Evolutionary conservation across 2,797 vertebrate species (phyloP).

Genomic region (Numenius phaeopus): DNA sequence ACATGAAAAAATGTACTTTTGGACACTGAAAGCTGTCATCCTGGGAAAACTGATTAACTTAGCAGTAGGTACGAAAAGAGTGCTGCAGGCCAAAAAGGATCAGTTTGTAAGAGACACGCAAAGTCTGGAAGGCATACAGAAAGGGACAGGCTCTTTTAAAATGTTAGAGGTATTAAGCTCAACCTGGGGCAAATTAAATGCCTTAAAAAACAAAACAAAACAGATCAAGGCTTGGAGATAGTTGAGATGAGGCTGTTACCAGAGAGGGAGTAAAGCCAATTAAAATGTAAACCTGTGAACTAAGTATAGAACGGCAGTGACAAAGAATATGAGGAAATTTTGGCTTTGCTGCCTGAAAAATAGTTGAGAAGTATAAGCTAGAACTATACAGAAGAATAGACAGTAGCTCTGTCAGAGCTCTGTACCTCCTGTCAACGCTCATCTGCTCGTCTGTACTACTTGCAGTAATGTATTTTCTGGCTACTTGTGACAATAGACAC

Average conservation of each 20-base stretch:
- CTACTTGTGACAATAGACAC: not conserved
- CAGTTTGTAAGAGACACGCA: slow-evolving; percentile 18
- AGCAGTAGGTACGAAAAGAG: slow-evolving; percentile 27
- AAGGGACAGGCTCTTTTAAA: slow-evolving; percentile 24
- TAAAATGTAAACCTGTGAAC: slow-evolving; percentile 4
- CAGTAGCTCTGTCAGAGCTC: not conserved
- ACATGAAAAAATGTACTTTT: not conserved
- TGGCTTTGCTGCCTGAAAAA: not conserved
- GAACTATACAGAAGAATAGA: not conserved
- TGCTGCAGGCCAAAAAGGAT: slow-evolving; percentile 29
- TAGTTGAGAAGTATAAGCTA: not conserved
- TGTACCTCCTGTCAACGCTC: not conserved
- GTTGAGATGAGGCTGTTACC: not conserved
- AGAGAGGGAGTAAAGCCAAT: not conserved
- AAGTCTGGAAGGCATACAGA: slow-evolving; percentile 29
- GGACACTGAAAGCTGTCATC: slow-evolving; percentile 33
- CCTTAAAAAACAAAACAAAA: not conserved
- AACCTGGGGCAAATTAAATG: slow-evolving; percentile 56
- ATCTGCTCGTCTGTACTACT: not conserved
- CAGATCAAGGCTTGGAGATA: slow-evolving; percentile 5
- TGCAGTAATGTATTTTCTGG: not conserved
- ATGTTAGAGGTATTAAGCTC: slow-evolving; percentile 50
- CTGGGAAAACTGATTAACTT: slow-evolving; percentile 36
- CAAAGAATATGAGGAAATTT: not conserved
- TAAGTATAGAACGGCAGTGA: not conserved